These are phyloP conservation scores for Luscinia megarhynchos DNA, from an alignment of 2,797 vertebrate genomes.

Conservation along the genomic window DNA sequence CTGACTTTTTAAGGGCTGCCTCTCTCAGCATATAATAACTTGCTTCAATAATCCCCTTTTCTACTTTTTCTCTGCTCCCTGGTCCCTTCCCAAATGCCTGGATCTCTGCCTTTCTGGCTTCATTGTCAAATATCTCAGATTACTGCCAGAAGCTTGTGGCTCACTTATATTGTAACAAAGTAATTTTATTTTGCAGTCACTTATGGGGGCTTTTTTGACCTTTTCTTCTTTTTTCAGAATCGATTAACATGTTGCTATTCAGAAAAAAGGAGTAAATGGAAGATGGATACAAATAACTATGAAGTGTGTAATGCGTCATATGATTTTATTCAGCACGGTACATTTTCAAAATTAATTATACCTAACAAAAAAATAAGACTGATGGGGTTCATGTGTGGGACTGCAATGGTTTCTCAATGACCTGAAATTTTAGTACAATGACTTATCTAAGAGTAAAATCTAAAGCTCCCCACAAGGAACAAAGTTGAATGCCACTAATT, in stretches of 20 bases:
- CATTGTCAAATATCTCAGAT: background rate
- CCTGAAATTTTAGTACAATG: constrained; percentile 37
- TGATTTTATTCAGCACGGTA: background rate
- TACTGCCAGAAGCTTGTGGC: background rate
- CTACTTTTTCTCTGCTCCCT: background rate
- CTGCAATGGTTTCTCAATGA: constrained; percentile 5
- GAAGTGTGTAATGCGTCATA: background rate
- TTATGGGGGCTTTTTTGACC: background rate
- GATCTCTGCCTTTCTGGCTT: background rate
- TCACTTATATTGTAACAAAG: background rate
- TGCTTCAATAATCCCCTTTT: background rate
- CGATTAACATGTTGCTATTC: background rate
- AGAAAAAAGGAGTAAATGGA: background rate
- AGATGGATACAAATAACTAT: constrained; percentile 24
- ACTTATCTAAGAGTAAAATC: constrained; percentile 5
- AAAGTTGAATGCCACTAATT: constrained; percentile 37
- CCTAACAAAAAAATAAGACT: background rate
- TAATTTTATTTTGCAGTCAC: background rate
- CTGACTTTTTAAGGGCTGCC: background rate
- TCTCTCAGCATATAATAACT: background rate
- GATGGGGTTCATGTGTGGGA: constrained; percentile 25
- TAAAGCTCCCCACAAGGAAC: background rate
- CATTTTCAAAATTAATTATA: constrained; percentile 49
- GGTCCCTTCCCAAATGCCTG: background rate
- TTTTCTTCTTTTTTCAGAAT: constrained; percentile 2